A percentile compares a stretch with the other conserved stretches of the same genome.
Evolutionary conservation across 1,140 invertebrate genomes (phyloP).

Genomic region (Drosophila nigromelanica): DNA sequence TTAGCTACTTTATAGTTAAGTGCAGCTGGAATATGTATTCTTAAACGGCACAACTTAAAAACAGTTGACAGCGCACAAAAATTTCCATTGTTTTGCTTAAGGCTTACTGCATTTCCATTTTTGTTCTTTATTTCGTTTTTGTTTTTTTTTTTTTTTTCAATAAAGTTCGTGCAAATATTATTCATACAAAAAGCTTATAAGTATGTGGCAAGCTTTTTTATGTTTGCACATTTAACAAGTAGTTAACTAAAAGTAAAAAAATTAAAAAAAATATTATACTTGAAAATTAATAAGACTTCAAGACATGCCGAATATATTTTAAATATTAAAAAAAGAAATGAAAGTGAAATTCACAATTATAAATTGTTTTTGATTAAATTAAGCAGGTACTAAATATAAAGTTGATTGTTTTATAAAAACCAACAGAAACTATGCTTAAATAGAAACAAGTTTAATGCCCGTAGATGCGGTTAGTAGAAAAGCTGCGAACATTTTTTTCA

Average conservation of each 20-base stretch:
- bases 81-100: conserved; percentile 67
- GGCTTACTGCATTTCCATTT: conserved; percentile 33
- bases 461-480: conserved; percentile 1
- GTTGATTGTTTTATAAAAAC: not conserved
- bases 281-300: not conserved
- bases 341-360: too few species aligned
- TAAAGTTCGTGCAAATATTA: conserved; percentile 63
- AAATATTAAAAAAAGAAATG: not conserved
- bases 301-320: too few species aligned
- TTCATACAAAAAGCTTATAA: conserved; percentile 64
- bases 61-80: conserved; percentile 59
- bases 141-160: conserved; percentile 31
- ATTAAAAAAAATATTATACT: not conserved
- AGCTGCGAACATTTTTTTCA: conserved; percentile 10
- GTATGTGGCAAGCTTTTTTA: conserved; percentile 25
- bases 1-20: conserved; percentile 80
- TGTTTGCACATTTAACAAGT: not conserved
- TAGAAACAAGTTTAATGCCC: conserved; percentile 3
- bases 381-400: too few species aligned
- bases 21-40: conserved; percentile 71
- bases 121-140: not conserved
- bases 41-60: conserved; percentile 55
- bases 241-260: not conserved
- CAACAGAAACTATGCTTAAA: not conserved
- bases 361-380: too few species aligned